phyloP scores from a whole-genome alignment of 2,797 vertebrate genomes.

The Coracias cyanogaster region DNA sequence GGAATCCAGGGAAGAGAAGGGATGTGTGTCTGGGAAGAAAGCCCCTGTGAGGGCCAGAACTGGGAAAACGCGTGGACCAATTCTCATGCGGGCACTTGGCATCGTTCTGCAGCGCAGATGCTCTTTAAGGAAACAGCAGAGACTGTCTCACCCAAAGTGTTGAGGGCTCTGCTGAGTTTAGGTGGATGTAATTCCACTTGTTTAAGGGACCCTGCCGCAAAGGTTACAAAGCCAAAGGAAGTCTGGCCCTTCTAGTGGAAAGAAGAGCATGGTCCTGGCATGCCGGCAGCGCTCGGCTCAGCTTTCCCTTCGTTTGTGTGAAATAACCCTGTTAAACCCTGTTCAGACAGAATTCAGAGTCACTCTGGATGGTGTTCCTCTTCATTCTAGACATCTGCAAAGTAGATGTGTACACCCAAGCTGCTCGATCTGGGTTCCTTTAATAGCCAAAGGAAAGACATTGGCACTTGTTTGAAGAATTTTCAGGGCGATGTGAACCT shows the following conservation, averaged over 20 bases:
- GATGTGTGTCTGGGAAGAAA: background rate
- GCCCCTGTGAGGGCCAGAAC: background rate
- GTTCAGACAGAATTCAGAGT: background rate
- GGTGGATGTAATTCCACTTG: background rate
- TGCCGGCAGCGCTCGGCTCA: background rate
- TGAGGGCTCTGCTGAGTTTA: background rate
- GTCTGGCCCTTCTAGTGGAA: background rate
- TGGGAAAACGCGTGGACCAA: background rate
- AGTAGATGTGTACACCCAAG: background rate
- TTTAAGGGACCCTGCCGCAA: background rate
- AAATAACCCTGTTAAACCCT: no score
- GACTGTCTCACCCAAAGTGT: background rate
- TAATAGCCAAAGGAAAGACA: background rate
- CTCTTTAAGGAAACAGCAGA: background rate
- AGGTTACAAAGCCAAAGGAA: background rate
- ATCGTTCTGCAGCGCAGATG: background rate
- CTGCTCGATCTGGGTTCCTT: background rate
- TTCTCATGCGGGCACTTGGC: fast-evolving
- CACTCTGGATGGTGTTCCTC: background rate
- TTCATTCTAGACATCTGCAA: background rate
- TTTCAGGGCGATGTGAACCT: background rate
- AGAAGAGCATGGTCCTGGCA: background rate
- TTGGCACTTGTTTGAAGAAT: background rate
- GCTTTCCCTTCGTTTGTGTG: background rate
- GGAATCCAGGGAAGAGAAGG: background rate